Evolutionary conservation across 2,888 invertebrate species (phyloP).

Genomic region (Xanthia togata): DNA sequence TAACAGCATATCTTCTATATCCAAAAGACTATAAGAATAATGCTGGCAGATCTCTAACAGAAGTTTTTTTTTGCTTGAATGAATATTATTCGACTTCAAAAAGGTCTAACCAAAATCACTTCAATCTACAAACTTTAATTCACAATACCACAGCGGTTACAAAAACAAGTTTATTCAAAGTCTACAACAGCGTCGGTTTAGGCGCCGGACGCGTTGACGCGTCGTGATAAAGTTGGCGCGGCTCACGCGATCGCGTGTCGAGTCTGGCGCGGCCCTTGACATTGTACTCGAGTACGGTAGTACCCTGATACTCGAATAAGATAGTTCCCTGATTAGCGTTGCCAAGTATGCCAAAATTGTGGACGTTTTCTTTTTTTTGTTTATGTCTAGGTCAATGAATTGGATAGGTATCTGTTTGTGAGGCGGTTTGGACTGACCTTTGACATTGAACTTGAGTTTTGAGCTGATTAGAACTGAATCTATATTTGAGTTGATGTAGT

Average conservation of each 20-base stretch:
- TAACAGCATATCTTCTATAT: background rate
- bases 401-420: constrained; percentile 31
- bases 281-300: constrained; percentile 56
- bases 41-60: background rate
- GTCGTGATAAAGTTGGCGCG: constrained; percentile 58
- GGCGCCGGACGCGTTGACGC: constrained; percentile 44
- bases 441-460: constrained; percentile 24
- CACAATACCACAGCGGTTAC: constrained; percentile 33
- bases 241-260: constrained; percentile 69
- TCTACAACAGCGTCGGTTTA: constrained; percentile 43
- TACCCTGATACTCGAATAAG: constrained; percentile 32
- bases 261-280: constrained; percentile 59
- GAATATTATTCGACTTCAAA: background rate
- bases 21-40: background rate
- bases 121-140: constrained; percentile 4
- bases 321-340: constrained; percentile 57
- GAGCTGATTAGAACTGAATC: constrained; percentile 8
- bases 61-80: background rate
- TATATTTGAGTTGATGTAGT: background rate
- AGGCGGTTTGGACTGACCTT: constrained; percentile 25
- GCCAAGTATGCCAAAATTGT: constrained; percentile 54
- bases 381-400: constrained; percentile 53
- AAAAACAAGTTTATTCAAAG: constrained; percentile 56
- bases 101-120: background rate
- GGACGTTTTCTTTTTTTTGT: constrained; percentile 32